Evolutionary conservation across 2,888 invertebrate genomes (phyloP).

Genomic region (Neoitamus cyanurus): DNA sequence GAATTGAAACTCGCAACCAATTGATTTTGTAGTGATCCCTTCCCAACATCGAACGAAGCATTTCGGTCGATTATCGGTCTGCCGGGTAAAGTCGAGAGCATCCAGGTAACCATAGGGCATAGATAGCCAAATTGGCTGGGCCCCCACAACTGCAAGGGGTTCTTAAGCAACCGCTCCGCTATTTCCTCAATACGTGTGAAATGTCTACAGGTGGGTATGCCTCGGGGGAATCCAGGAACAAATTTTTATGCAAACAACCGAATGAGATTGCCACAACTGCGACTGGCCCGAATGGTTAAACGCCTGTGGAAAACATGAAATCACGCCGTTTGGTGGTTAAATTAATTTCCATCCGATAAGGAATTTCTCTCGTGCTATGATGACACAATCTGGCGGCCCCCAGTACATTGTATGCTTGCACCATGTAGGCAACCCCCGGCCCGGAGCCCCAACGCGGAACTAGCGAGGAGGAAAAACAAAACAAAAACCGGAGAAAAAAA

Average conservation of each 20-base stretch:
- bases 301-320: neutral
- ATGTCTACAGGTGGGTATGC: neutral
- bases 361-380: neutral
- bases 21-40: neutral
- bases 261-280: neutral
- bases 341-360: conserved; percentile 1
- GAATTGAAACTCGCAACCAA: neutral
- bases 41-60: neutral
- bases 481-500: neutral
- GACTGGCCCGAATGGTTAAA: neutral
- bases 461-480: neutral
- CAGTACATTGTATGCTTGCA: neutral
- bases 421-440: neutral
- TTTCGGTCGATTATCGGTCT: neutral
- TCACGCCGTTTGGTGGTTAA: neutral
- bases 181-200: neutral
- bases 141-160: neutral
- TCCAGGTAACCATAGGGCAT: neutral
- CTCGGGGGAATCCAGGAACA: neutral
- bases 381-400: neutral
- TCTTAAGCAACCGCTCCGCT: neutral
- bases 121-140: neutral
- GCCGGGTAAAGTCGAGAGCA: neutral
- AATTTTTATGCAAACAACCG: neutral
- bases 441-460: neutral